A percentile compares a stretch with the other conserved stretches of the same genome.
Conservation (phyloP, 2,797 vertebrate species). For the Crypturellus tataupa region DNA sequence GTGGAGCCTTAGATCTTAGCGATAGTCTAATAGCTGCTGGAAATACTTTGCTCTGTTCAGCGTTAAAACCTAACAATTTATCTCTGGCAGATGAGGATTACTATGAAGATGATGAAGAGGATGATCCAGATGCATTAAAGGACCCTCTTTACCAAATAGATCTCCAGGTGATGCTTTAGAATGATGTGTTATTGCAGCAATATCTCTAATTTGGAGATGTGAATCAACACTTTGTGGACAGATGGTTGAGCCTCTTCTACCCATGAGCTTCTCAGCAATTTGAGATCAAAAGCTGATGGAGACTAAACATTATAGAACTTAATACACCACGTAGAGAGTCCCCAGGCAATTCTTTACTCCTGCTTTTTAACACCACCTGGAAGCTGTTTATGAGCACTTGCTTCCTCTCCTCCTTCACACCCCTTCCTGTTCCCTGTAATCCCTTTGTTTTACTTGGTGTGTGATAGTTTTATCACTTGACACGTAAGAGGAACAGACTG, state of each 20-base stretch:
- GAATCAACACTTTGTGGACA: background rate
- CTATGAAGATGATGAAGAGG: constrained; percentile 98
- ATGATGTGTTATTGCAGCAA: background rate
- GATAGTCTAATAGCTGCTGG: background rate
- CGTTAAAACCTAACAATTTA: constrained; percentile 30
- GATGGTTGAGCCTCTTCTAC: background rate
- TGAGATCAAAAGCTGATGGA: background rate
- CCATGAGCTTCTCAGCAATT: background rate
- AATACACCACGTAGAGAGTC: background rate
- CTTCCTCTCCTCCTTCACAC: background rate
- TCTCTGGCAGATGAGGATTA: constrained; percentile 93
- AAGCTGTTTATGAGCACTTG: background rate
- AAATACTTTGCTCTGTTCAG: background rate
- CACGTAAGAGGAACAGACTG: background rate
- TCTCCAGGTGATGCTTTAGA: constrained; percentile 88
- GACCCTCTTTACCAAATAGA: constrained; percentile 98
- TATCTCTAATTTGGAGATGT: background rate
- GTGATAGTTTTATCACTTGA: background rate
- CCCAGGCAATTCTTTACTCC: background rate
- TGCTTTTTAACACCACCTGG: background rate
- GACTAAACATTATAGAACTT: background rate
- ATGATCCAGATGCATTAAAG: constrained; percentile 97
- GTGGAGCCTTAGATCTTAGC: background rate
- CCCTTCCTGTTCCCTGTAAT: accelerated
- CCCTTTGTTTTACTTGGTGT: background rate